Percentiles rank a stretch among this genome's conserved stretches.
These are phyloP conservation scores for Glossophaga mutica DNA, from an alignment of 2,797 vertebrate genomes.

Conservation along the genomic window DNA sequence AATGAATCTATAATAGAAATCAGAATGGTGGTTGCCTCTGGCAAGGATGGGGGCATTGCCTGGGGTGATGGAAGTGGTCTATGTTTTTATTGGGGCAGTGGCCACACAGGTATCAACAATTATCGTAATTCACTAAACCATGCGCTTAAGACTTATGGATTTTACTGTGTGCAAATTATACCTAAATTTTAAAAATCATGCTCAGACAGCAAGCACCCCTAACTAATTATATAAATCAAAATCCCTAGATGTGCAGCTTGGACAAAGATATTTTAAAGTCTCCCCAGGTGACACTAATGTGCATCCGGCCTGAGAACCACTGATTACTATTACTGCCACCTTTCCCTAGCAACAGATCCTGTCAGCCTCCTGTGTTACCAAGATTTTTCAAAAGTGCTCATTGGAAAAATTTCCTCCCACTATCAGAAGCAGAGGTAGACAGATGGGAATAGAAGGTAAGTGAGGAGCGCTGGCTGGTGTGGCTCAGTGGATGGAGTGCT, in stretches of 20 bases:
- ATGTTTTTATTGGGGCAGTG: neutral
- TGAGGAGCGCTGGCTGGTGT: neutral
- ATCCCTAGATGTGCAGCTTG: constrained; percentile 62
- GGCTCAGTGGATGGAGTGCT: neutral
- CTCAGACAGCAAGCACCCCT: constrained; percentile 90
- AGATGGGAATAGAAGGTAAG: neutral
- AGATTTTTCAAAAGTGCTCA: neutral
- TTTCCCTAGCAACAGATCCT: neutral
- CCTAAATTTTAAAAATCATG: constrained; percentile 90
- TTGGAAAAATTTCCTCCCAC: neutral
- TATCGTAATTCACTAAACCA: neutral
- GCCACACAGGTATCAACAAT: neutral
- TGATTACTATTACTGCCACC: neutral
- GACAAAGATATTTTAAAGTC: neutral
- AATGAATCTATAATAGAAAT: constrained; percentile 20
- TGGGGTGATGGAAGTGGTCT: neutral
- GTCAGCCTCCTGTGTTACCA: neutral
- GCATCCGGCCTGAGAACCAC: neutral
- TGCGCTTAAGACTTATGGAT: neutral
- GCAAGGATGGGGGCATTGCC: neutral
- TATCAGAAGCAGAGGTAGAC: neutral
- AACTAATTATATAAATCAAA: constrained; percentile 82
- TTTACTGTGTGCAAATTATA: neutral
- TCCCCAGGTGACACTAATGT: neutral
- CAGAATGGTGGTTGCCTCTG: neutral